phyloP scores from a whole-genome alignment of 2,797 vertebrate genomes.

The Microtus agrestis region DNA sequence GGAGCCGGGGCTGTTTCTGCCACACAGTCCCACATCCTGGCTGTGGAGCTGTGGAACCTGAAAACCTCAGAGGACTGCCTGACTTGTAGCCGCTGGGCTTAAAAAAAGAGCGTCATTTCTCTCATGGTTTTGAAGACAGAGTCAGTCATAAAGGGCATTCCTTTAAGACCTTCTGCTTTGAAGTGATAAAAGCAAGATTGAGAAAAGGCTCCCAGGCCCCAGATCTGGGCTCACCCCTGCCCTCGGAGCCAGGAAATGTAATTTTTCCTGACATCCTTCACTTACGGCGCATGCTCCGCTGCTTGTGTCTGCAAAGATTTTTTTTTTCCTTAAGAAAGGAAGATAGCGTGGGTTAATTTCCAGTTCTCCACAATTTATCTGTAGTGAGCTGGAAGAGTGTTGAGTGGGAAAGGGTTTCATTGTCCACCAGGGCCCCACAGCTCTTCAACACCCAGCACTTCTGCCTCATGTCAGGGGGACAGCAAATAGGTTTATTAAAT shows the following conservation, averaged over 20 bases:
- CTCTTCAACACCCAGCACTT: constrained; percentile 91
- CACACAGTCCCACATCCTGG: too few relatives aligned
- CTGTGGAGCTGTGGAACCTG: neutral
- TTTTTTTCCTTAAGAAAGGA: constrained; percentile 77
- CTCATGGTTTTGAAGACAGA: constrained; percentile 80
- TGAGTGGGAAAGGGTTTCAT: constrained; percentile 92
- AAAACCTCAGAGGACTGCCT: neutral
- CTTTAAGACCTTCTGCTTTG: constrained; percentile 80
- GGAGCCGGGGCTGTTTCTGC: neutral
- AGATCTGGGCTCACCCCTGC: constrained; percentile 78
- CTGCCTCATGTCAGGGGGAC: constrained; percentile 91
- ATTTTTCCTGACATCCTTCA: constrained; percentile 80
- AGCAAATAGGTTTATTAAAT: constrained; percentile 92
- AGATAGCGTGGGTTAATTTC: constrained; percentile 88
- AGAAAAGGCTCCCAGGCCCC: constrained; percentile 75
- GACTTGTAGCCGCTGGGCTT: constrained; percentile 74
- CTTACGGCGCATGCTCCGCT: constrained; percentile 63
- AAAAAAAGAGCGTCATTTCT: constrained; percentile 76
- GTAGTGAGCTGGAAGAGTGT: constrained; percentile 88
- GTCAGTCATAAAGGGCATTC: constrained; percentile 79
- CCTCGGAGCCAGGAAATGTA: constrained; percentile 80
- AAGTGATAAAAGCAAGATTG: constrained; percentile 83
- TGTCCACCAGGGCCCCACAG: constrained; percentile 88
- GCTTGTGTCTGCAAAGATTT: constrained; percentile 56
- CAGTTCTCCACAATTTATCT: constrained; percentile 90